These are phyloP conservation scores for Drosophila percnosoma DNA, from an alignment of 2,888 invertebrate species.

Conservation along the genomic window DNA sequence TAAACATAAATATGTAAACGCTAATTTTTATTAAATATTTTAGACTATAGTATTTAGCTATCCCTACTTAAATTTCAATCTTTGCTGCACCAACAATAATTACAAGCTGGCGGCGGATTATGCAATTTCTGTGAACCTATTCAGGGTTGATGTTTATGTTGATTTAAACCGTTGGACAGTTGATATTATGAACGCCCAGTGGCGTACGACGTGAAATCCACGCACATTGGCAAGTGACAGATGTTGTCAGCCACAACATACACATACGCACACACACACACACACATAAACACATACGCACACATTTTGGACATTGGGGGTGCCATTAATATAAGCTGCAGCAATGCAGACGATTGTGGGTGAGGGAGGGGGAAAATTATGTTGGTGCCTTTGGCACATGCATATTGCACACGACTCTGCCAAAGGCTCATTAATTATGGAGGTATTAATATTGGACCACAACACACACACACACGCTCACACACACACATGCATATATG, in stretches of 20 bases:
- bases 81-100: conserved; percentile 17
- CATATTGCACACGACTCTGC: conserved; percentile 69
- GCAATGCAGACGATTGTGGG: conserved; percentile 13
- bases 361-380: conserved; percentile 19
- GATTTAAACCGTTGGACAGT: conserved; percentile 66
- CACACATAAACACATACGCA: not conserved
- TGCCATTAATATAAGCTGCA: conserved; percentile 54
- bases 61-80: conserved; percentile 9
- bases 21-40: not conserved
- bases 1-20: not conserved
- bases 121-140: conserved; percentile 9
- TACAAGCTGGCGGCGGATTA: conserved; percentile 3
- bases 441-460: conserved; percentile 79
- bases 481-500: conserved; percentile 2
- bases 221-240: conserved; percentile 76
- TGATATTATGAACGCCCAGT: conserved; percentile 57
- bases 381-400: conserved; percentile 67
- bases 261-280: conserved; percentile 30
- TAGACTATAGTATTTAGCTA: not conserved
- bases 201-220: conserved; percentile 24
- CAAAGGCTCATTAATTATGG: conserved; percentile 79
- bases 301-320: conserved; percentile 8
- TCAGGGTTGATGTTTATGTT: conserved; percentile 51
- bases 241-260: conserved; percentile 78
- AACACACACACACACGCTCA: conserved; percentile 36